These are phyloP conservation scores for Drosophila mimica DNA, from an alignment of 2,888 invertebrate species.

Conservation along the genomic window DNA sequence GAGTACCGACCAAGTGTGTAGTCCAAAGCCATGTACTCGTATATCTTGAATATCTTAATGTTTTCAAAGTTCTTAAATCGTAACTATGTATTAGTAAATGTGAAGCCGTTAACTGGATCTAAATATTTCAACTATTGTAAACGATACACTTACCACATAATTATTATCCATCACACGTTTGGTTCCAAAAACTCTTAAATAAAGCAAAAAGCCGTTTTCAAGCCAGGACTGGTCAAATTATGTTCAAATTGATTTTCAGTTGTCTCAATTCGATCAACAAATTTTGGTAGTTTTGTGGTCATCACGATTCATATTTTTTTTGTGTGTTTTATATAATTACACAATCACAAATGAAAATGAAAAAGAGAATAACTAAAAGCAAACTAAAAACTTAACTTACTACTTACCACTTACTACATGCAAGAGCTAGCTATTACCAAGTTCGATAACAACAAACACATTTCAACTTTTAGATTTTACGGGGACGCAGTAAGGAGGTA, in stretches of 20 bases:
- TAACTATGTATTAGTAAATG: constrained; percentile 77
- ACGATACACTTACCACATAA: constrained; percentile 43
- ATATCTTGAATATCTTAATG: constrained; percentile 78
- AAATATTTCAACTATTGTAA: constrained; percentile 55
- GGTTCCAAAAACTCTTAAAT: neutral
- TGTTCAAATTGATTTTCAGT: constrained; percentile 37
- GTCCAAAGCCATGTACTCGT: constrained; percentile 54
- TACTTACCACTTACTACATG: constrained; percentile 51
- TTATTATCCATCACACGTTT: constrained; percentile 25
- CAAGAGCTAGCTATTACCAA: constrained; percentile 52
- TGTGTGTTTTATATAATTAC: constrained; percentile 12
- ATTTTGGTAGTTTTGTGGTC: constrained; percentile 37
- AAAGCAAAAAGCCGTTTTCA: neutral
- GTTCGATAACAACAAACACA: constrained; percentile 78
- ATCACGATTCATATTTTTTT: constrained; percentile 39
- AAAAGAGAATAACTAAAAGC: constrained; percentile 2
- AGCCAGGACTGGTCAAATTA: neutral
- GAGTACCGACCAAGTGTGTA: constrained; percentile 34
- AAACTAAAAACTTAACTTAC: constrained; percentile 31
- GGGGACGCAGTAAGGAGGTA: constrained; percentile 86
- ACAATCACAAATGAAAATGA: constrained; percentile 28
- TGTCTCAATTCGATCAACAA: constrained; percentile 19
- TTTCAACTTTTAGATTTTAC: constrained; percentile 84
- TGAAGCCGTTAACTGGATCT: constrained; percentile 78
- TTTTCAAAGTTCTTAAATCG: constrained; percentile 77